These are phyloP conservation scores for Kuschelorhynchus macadamiae DNA, from an alignment of 2,888 invertebrate species.

Conservation along the genomic window DNA sequence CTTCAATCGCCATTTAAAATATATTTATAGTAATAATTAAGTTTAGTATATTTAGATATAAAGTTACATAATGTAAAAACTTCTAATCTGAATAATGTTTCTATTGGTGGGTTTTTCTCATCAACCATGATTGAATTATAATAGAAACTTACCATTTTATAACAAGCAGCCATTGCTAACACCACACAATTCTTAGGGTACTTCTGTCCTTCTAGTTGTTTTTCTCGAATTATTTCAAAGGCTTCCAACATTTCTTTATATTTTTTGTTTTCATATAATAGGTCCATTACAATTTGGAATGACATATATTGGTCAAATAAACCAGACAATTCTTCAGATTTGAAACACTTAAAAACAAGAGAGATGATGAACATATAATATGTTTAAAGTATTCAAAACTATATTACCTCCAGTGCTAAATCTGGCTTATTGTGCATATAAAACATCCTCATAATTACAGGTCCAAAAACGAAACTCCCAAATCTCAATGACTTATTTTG, in stretches of 20 bases:
- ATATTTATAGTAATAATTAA: no score
- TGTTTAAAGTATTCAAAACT: conserved; percentile 4
- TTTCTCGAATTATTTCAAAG: conserved; percentile 74
- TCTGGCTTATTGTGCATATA: conserved; percentile 79
- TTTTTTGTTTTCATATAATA: conserved; percentile 78
- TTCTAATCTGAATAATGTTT: no score
- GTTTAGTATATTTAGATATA: no score
- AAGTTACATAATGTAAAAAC: no score
- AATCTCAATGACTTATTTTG: conserved; percentile 82
- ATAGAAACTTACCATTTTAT: conserved; percentile 81
- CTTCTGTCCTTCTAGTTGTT: conserved; percentile 75
- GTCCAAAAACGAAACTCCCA: conserved; percentile 87
- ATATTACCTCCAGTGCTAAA: conserved; percentile 70
- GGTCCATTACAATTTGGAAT: conserved; percentile 79
- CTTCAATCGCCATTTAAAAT: no score
- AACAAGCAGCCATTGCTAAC: conserved; percentile 80
- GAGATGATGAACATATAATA: no score
- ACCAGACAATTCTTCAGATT: conserved; percentile 73
- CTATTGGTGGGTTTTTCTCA: no score
- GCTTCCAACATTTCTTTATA: conserved; percentile 78
- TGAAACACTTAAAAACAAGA: conserved; percentile 73
- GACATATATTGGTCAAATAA: conserved; percentile 82
- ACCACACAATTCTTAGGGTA: conserved; percentile 79
- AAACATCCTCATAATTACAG: conserved; percentile 86
- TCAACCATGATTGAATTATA: no score